Base-by-base conservation (phyloP, 2,888 invertebrate species). In the Lathronympha strigana region DNA sequence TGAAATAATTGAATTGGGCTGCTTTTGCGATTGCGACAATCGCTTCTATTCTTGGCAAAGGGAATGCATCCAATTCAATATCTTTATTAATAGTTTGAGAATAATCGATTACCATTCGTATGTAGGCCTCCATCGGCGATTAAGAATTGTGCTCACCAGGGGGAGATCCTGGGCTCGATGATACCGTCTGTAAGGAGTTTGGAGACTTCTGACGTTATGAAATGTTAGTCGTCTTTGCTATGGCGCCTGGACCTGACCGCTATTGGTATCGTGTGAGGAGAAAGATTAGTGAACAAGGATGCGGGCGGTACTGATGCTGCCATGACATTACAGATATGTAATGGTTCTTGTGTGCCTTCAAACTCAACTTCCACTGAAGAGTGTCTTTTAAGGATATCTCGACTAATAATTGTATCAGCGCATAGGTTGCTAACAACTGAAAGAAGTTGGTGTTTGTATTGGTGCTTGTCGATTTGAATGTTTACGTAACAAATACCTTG, bases 391-490 rank as follows among this genome's bases (percentile, higher is more conserved):
- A 49, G 49, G 28, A 49, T 28, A 25, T 49, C 25, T 15, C 28
- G 40, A 11, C 57, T 43, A 5, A 57, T 28, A n/a, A 57, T 43
- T 15, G 17, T 28, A 28, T 43, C 55, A 13, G 55, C 43, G 19
- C 55, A 57, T 45, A 57, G 5, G n/a, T 45, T 31, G 13, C 45
- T 15, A 13, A 45, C 17, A 19, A 57, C 19, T 8, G 45, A 21
- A 2, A 55, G 40, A 21, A 19, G 17, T 17, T 40, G 43, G 8
- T 43, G 28, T 19, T 57, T 45, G 19, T 57, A 58, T 47, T 21
- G 15, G 8, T 23, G 23, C 17, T n/a, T 19, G 13, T 45, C 15
- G 8, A 33, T 11, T n/a, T 19, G 9, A 19, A 45, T 57, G 13
- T 21, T 33, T 8, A 57, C 11, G 8, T 4, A 9, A 45, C 47